These are phyloP conservation scores for Hydrolagus colliei DNA, from an alignment of 2,797 vertebrate genomes.

Conservation along the genomic window DNA sequence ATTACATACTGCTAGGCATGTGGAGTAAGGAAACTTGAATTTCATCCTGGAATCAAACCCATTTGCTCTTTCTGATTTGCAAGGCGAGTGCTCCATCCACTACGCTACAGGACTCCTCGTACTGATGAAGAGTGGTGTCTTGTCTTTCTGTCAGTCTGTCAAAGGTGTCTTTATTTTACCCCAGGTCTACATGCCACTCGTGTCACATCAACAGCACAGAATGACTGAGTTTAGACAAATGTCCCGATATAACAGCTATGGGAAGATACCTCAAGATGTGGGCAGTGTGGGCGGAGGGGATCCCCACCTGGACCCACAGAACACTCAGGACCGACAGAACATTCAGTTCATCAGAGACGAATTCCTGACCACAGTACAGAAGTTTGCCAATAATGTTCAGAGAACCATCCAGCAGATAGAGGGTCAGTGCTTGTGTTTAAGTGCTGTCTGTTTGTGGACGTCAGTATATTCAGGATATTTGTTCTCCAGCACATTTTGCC, in stretches of 20 bases:
- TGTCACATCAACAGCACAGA: constrained; percentile 56
- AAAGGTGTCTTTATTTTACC: constrained; percentile 18
- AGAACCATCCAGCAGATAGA: constrained; percentile 60
- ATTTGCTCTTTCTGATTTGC: no score
- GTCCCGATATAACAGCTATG: constrained; percentile 34
- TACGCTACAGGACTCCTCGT: no score
- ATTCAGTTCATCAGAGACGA: constrained; percentile 53
- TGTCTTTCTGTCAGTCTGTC: no score
- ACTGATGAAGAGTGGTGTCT: no score
- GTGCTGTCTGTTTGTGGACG: neutral
- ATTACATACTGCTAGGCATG: no score
- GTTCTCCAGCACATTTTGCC: no score
- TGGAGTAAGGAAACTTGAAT: no score
- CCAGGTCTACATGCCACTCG: constrained; percentile 61
- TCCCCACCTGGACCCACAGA: neutral
- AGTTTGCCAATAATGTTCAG: constrained; percentile 57
- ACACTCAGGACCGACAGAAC: constrained; percentile 40
- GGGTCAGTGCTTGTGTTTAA: constrained; percentile 41
- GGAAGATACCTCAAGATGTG: constrained; percentile 37
- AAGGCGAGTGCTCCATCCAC: no score
- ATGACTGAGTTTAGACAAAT: neutral
- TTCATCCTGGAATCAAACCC: no score
- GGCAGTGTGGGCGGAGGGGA: constrained; percentile 26
- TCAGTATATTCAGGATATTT: no score
- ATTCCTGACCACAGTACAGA: constrained; percentile 62